Conservation (phyloP, 2,113 vertebrate species). For the Erythrolamprus reginae region DNA sequence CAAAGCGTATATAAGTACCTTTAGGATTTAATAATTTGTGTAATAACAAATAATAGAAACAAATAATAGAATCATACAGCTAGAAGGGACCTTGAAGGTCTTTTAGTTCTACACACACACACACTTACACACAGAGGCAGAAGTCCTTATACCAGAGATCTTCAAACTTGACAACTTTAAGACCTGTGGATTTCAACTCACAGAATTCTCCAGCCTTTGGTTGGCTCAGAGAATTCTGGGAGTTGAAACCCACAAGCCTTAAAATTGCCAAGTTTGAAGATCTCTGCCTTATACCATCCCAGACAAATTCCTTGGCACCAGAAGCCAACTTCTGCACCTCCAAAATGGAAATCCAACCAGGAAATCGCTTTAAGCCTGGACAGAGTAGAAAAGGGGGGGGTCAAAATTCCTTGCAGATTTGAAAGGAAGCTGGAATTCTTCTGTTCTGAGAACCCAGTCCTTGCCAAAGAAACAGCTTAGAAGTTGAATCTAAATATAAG, state of each 20-base stretch:
- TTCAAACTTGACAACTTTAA: too few species aligned
- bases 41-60: not conserved
- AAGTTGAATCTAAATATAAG: not conserved
- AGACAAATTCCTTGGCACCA: not conserved
- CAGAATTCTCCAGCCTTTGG: too few species aligned
- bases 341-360: not conserved
- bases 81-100: not conserved
- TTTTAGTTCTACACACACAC: not conserved
- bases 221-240: too few species aligned
- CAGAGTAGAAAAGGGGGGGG: not conserved
- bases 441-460: not conserved
- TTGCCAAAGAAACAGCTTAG: not conserved
- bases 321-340: not conserved
- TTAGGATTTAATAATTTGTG: not conserved
- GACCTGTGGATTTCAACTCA: too few species aligned
- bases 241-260: too few species aligned
- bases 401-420: not conserved
- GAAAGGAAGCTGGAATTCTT: too few species aligned
- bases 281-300: not conserved
- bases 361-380: not conserved
- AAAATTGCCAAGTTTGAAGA: too few species aligned
- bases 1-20: not conserved
- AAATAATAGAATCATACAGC: not conserved
- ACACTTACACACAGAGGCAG: too few species aligned
- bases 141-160: not conserved